phyloP scores from a whole-genome alignment of 2,113 vertebrate genomes.

The Gorsachius goisagi region DNA sequence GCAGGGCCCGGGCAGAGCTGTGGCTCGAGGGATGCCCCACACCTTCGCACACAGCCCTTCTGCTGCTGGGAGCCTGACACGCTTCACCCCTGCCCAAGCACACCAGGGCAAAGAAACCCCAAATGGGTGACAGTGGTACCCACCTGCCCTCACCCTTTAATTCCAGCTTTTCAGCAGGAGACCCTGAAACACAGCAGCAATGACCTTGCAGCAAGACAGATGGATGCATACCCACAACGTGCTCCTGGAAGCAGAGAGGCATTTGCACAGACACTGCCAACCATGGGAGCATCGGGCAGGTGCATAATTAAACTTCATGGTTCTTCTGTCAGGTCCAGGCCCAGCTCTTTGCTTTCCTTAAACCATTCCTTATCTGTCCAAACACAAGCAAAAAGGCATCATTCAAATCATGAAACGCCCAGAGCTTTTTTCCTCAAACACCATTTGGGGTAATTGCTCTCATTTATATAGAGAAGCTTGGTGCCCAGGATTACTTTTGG shows the following conservation, averaged over 20 bases:
- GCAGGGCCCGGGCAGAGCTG: neutral
- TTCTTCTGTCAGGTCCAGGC: neutral
- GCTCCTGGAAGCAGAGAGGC: neutral
- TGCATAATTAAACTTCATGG: neutral
- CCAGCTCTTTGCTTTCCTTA: neutral
- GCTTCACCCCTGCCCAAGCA: neutral
- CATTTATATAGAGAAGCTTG: neutral
- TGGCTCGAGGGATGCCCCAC: neutral
- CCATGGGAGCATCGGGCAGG: accelerated
- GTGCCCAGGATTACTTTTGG: neutral
- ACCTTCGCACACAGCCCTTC: accelerated
- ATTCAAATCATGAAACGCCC: neutral
- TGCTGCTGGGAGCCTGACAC: neutral
- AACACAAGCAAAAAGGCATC: neutral
- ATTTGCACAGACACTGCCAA: neutral
- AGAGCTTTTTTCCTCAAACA: neutral
- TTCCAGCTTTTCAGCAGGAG: neutral
- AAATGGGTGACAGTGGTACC: accelerated
- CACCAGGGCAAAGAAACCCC: neutral
- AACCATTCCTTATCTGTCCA: neutral
- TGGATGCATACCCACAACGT: accelerated
- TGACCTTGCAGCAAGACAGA: neutral
- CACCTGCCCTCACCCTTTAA: neutral
- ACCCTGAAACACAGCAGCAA: neutral
- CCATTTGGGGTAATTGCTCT: neutral